Base-by-base conservation (phyloP, 2,888 invertebrate species). In the Amphipoea oculea region DNA sequence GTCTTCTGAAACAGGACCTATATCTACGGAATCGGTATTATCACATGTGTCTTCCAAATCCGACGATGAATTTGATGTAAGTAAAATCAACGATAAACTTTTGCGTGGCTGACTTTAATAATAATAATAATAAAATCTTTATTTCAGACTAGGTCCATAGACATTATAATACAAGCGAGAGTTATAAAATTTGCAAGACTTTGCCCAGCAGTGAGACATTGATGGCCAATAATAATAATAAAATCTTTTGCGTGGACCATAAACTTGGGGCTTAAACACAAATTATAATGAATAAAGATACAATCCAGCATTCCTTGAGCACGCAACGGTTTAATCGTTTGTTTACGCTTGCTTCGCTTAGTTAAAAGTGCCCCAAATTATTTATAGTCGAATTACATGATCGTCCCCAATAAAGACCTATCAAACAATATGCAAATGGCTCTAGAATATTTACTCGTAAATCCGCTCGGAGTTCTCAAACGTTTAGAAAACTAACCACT, bases 301-400 rank as follows among this genome's bases (percentile, higher is more conserved):
- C 86, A 85, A 90, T 89, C 88, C 86, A 88, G 89, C 86, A 90
- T 91, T 92, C 90, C 91, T 90, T 69, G 86, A 86, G 88, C 96
- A 96, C 96, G 96, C 96, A 94, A 95, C 85, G 89, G 87, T 92
- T 92, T 95, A 95, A 95, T 95, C 93, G 92, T 95, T 95, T 94
- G 94, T 96, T 96, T 96, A 96, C 94, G 96, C 96, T 95, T 94
- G 93, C 93, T 94, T 94, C 79, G 92, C 92, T 93, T 93, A 90
- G 90, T 92, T 93, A 92, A 95, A 93, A 95, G 94, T 93, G 93
- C 92, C 92, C 92, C 89, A 90, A 94, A 92, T 93, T 95, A 95
- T 96, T 95, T 96, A 96, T 94, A 93, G 94, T 91, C 92, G 86
- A 92, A 93, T 96, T 94, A 95, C 96, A 96, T 96, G 96, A 95